phyloP scores from a whole-genome alignment of 2,113 vertebrate species.

The Atlantisia rogersi region DNA sequence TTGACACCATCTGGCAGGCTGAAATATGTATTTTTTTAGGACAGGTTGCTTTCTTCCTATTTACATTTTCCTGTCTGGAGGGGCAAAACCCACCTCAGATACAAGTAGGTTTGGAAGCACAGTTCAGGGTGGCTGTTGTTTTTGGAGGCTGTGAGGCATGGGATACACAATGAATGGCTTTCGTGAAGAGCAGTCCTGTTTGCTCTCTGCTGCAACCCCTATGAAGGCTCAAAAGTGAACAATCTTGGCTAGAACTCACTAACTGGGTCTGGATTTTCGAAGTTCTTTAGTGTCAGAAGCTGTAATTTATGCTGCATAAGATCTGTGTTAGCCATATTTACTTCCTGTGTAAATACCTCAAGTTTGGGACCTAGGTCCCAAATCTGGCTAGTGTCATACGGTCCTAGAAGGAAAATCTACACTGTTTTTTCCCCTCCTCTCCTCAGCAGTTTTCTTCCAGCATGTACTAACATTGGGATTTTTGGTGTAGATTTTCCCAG shows the following conservation, averaged over 20 bases:
- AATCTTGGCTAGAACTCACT: neutral
- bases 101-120: neutral
- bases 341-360: neutral
- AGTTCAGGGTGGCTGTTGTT: neutral
- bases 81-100: neutral
- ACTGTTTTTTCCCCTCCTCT: neutral
- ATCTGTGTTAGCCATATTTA: neutral
- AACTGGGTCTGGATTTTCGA: neutral
- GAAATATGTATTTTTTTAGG: neutral
- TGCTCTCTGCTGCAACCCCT: neutral
- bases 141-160: neutral
- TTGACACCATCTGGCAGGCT: neutral
- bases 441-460: neutral
- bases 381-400: neutral
- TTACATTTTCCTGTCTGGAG: neutral
- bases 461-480: neutral
- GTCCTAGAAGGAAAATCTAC: neutral
- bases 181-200: neutral
- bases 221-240: neutral
- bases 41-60: neutral
- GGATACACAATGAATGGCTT: neutral
- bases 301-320: neutral
- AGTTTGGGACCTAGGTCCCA: neutral
- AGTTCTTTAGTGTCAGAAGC: neutral
- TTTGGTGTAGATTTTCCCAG: conserved; percentile 9